Conservation (phyloP, 2,888 invertebrate genomes). For the Apamea monoglypha region DNA sequence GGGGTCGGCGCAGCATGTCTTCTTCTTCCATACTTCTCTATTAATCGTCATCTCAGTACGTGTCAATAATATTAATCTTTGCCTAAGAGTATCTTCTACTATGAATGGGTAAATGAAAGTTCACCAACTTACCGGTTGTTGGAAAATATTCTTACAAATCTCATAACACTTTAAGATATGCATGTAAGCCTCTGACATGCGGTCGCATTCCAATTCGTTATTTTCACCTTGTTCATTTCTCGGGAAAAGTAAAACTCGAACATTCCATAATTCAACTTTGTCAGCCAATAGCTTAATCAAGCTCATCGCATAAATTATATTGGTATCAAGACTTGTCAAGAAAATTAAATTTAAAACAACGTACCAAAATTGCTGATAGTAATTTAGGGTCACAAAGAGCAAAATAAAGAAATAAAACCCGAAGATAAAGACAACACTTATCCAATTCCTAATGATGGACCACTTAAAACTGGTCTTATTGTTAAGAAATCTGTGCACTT, state of each 20-base stretch:
- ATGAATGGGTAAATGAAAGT: background rate
- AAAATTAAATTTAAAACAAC: constrained; percentile 23
- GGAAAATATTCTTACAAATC: constrained; percentile 15
- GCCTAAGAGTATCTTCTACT: background rate
- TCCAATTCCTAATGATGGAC: constrained; percentile 24
- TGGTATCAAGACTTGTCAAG: constrained; percentile 18
- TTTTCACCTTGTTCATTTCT: background rate
- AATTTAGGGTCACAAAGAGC: background rate
- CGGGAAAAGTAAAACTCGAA: background rate
- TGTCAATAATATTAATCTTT: background rate
- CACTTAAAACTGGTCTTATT: constrained; percentile 5
- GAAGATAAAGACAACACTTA: constrained; percentile 10
- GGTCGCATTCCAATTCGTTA: constrained; percentile 8
- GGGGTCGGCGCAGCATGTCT: too few relatives aligned
- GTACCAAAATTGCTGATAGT: constrained; percentile 8
- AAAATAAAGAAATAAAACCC: constrained; percentile 11
- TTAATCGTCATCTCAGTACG: too few relatives aligned
- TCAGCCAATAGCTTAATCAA: constrained; percentile 15
- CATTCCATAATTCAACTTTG: constrained; percentile 30
- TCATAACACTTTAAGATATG: constrained; percentile 23
- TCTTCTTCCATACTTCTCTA: too few relatives aligned
- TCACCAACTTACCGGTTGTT: constrained; percentile 20
- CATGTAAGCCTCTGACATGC: constrained; percentile 13
- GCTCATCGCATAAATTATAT: constrained; percentile 17
- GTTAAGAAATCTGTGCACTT: constrained; percentile 24